phyloP scores from a whole-genome alignment of 2,797 vertebrate genomes.

The Leucoraja ocellata region DNA sequence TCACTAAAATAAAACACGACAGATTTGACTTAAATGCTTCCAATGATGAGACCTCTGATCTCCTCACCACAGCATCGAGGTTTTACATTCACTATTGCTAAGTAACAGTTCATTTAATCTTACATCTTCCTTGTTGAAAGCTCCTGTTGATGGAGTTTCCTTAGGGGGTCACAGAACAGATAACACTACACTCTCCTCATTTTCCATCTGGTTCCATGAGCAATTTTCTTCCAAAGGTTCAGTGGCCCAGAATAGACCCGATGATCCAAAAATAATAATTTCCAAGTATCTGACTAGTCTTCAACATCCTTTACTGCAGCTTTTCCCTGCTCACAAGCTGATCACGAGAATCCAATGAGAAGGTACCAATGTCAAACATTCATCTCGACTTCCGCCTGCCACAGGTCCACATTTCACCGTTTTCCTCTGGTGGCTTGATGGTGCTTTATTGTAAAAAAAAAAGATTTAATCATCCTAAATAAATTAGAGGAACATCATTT shows the following conservation, averaged over 20 bases:
- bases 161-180: not conserved
- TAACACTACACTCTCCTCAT: not conserved
- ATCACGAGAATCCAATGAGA: not conserved
- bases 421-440: too few relatives aligned
- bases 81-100: not conserved
- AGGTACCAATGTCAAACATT: not conserved
- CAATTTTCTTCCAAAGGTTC: not conserved
- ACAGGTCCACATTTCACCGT: not conserved
- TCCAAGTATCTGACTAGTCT: not conserved
- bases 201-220: not conserved
- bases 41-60: not conserved
- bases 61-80: not conserved
- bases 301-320: not conserved
- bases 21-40: not conserved
- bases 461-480: too few relatives aligned
- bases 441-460: too few relatives aligned
- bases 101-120: not conserved
- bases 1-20: not conserved
- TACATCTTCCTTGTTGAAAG: not conserved
- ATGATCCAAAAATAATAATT: not conserved
- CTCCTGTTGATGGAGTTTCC: not conserved
- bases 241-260: not conserved
- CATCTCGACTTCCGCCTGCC: not conserved
- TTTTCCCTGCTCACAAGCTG: not conserved
- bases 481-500: too few relatives aligned